Percentiles rank a stretch among this genome's conserved stretches.
Conservation (phyloP, 2,888 invertebrate species). For the Zele albiditarsus region DNA sequence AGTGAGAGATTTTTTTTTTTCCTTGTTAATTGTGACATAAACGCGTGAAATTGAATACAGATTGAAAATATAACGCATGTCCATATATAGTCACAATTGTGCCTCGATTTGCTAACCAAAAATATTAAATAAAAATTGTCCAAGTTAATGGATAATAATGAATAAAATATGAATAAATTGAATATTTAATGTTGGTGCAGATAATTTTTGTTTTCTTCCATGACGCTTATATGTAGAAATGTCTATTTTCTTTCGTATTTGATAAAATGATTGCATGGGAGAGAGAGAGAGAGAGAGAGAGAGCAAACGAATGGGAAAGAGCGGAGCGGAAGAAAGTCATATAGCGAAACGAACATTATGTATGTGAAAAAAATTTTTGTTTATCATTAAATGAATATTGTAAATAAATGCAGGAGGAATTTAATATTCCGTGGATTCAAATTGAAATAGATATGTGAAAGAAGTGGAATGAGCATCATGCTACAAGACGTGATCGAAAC, state of each 20-base stretch:
- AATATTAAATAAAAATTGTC: conserved; percentile 22
- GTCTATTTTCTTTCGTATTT: background rate
- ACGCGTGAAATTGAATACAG: background rate
- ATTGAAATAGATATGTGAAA: background rate
- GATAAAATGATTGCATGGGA: background rate
- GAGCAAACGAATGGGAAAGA: background rate
- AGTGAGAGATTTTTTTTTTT: background rate
- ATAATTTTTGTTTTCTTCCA: background rate
- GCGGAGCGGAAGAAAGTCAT: background rate
- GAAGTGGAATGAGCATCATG: background rate
- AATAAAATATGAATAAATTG: background rate
- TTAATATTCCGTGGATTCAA: background rate
- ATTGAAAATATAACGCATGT: conserved; percentile 43
- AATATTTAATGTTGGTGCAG: background rate
- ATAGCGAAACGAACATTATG: background rate
- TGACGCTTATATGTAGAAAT: conserved; percentile 2
- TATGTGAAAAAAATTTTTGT: too few species aligned
- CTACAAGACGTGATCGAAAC: background rate
- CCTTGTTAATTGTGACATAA: conserved; percentile 3
- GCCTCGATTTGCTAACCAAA: conserved; percentile 60
- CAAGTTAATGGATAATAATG: background rate
- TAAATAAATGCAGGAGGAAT: background rate
- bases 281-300: background rate
- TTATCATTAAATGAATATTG: background rate
- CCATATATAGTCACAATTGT: conserved; percentile 61